Percentiles rank a stretch among this genome's conserved stretches.
Evolutionary conservation across 92 coral and sea anemone species (phyloP).

Genomic region (Epizoanthus stellaris): DNA sequence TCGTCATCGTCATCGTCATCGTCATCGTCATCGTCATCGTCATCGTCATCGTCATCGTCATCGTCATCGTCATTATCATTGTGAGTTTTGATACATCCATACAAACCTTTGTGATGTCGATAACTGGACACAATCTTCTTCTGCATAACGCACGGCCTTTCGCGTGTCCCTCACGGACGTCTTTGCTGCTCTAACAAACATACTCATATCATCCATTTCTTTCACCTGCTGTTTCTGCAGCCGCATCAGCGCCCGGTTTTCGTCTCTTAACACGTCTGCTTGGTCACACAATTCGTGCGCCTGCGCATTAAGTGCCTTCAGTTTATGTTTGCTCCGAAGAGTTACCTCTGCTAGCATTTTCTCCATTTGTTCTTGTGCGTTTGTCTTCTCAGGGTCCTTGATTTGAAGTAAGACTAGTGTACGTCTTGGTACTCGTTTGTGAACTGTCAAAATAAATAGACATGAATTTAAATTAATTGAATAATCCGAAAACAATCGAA

Average conservation of each 20-base stretch:
- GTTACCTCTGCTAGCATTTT: slow-evolving; percentile 36
- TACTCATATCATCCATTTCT: slow-evolving; percentile 33
- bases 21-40: background rate
- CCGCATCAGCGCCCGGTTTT: slow-evolving; percentile 24
- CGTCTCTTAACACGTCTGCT: slow-evolving; percentile 28
- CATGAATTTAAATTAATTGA: background rate
- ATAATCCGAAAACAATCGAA: no score
- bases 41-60: background rate
- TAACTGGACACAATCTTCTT: slow-evolving; percentile 25
- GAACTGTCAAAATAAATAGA: background rate
- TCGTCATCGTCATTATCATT: background rate
- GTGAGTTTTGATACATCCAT: background rate
- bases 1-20: background rate
- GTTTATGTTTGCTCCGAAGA: slow-evolving; percentile 35
- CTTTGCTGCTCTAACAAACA: slow-evolving; percentile 23
- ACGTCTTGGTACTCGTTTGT: background rate
- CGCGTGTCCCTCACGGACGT: slow-evolving; percentile 31
- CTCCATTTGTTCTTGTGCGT: slow-evolving; percentile 25
- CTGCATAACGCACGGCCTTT: slow-evolving; percentile 32
- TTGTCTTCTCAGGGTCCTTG: slow-evolving; percentile 17
- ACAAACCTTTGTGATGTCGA: slow-evolving; percentile 23
- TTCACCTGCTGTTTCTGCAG: slow-evolving; percentile 17
- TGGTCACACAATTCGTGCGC: slow-evolving; percentile 25
- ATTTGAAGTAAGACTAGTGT: slow-evolving; percentile 26
- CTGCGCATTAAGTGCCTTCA: slow-evolving; percentile 20